phyloP scores from a whole-genome alignment of 2,113 vertebrate genomes.

The Leptocoma aspasia region DNA sequence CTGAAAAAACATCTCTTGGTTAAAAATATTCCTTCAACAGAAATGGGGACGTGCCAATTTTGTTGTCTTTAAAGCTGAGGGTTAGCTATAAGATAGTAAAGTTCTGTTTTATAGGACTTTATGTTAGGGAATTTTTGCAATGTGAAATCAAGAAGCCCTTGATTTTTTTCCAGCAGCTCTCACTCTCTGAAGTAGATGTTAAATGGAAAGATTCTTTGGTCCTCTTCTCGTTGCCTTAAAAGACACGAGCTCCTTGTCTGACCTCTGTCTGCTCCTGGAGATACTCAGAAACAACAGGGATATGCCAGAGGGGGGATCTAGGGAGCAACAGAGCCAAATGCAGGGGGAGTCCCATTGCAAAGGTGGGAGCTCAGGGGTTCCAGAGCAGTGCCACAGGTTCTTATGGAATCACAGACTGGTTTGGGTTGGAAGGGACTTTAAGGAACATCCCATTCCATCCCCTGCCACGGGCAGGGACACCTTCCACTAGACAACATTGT shows the following conservation, averaged over 20 bases:
- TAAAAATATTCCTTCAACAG: constrained; percentile 27
- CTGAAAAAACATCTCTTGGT: constrained; percentile 10
- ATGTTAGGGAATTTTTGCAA: neutral
- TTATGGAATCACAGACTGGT: neutral
- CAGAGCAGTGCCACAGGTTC: neutral
- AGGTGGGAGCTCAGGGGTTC: neutral
- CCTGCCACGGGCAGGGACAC: neutral
- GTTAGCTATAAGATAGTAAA: neutral
- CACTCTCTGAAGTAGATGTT: neutral
- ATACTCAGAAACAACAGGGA: neutral
- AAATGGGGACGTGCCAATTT: neutral
- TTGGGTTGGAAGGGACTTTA: neutral
- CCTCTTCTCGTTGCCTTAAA: neutral
- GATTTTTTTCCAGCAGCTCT: neutral
- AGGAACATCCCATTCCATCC: neutral
- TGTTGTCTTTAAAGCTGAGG: constrained; percentile 22
- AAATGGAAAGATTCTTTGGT: neutral
- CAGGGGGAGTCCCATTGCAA: neutral
- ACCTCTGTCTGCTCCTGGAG: neutral
- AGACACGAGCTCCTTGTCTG: neutral
- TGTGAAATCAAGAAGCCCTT: neutral
- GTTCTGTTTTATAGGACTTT: neutral
- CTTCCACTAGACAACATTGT: neutral
- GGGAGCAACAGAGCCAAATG: neutral
- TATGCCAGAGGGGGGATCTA: neutral